phyloP scores from a whole-genome alignment of 2,888 invertebrate genomes.

The Phalera bucephala region DNA sequence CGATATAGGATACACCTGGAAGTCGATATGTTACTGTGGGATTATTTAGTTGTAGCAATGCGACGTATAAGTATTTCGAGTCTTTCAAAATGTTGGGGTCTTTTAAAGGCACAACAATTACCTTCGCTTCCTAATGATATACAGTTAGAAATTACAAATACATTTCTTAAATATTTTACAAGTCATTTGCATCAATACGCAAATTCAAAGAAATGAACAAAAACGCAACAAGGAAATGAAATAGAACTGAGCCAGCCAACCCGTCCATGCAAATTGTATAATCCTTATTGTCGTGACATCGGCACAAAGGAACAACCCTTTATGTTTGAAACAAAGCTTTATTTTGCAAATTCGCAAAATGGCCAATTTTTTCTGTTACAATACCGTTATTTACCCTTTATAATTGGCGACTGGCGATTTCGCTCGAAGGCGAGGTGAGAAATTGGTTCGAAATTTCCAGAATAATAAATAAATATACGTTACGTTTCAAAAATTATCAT shows the following conservation, averaged over 20 bases:
- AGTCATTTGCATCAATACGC: conserved; percentile 11
- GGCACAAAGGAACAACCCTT: conserved; percentile 23
- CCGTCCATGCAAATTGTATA: conserved; percentile 30
- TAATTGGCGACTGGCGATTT: conserved; percentile 5
- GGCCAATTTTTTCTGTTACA: conserved; percentile 17
- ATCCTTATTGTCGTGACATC: conserved; percentile 15
- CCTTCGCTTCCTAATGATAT: too few species aligned
- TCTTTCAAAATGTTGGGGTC: too few species aligned
- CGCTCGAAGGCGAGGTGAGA: conserved; percentile 2
- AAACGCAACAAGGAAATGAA: conserved; percentile 12
- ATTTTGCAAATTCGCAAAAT: conserved; percentile 20
- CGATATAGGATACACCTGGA: too few species aligned
- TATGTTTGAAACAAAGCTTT: conserved; percentile 16
- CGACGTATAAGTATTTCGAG: too few species aligned
- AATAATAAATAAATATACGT: too few species aligned
- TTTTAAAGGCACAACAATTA: too few species aligned
- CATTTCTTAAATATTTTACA: conserved; percentile 7
- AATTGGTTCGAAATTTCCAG: neutral
- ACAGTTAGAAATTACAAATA: too few species aligned
- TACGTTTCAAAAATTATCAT: too few species aligned
- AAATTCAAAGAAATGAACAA: conserved; percentile 16
- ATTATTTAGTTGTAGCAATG: too few species aligned
- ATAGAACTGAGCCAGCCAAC: neutral
- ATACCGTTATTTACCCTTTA: conserved; percentile 23
- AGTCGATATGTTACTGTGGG: too few species aligned